Evolutionary conservation across 2,888 invertebrate genomes (phyloP).

Genomic region (Ormyrus nitidulus): DNA sequence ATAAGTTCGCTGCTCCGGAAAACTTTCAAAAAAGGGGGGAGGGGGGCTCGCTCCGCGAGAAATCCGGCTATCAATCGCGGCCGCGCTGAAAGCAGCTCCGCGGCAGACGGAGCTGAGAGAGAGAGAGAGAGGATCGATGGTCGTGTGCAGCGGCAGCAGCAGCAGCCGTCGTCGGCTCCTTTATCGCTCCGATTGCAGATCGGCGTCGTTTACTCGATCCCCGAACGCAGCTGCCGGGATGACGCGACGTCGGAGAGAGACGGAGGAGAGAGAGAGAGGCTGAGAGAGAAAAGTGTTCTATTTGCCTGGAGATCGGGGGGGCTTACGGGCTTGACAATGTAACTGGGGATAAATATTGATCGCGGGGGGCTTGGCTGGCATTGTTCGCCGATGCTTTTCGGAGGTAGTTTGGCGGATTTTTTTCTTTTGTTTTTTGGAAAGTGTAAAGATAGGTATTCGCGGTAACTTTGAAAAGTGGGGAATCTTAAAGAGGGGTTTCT

Average conservation of each 20-base stretch:
- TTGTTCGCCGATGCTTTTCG: no score
- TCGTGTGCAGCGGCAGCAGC: background rate
- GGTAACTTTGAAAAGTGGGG: no score
- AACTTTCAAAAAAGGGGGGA: constrained; percentile 38
- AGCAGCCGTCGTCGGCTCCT: background rate
- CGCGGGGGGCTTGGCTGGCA: no score
- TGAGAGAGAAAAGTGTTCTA: no score
- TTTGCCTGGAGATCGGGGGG: no score
- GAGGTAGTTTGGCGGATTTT: no score
- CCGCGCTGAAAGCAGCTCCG: constrained; percentile 14
- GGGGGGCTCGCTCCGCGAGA: constrained; percentile 11
- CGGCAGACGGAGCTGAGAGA: constrained; percentile 35
- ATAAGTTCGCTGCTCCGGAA: constrained; percentile 18
- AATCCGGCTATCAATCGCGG: constrained; percentile 48
- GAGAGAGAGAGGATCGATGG: constrained; percentile 36
- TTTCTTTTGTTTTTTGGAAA: no score
- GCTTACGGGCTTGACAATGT: no score
- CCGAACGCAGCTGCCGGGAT: background rate
- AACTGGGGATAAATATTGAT: no score
- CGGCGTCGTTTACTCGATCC: constrained; percentile 6
- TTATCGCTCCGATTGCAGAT: constrained; percentile 33
- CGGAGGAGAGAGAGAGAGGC: background rate
- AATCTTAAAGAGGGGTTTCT: no score
- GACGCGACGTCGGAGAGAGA: background rate
- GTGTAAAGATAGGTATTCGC: no score